Evolutionary conservation across 2,888 invertebrate genomes (phyloP), one percentile per base, ranked within the genome.

Genomic region (Drosophila prolongata): DNA sequence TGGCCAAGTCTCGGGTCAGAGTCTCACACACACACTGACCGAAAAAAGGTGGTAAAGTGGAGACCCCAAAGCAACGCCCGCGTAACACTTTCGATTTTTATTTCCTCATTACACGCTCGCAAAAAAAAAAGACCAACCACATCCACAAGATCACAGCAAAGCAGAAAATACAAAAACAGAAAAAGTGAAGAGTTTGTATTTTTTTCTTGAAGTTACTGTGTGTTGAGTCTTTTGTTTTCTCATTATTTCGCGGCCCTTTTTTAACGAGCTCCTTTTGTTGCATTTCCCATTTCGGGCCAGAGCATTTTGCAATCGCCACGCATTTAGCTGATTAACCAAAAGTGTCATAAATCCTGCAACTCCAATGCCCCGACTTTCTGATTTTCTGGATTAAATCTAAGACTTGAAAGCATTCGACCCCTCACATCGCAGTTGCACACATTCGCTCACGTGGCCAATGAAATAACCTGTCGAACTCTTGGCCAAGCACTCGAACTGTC

Each of bases 51-150:
- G 50, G 69, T 35, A 56, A 42, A 49, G 16, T 13, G 35, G 43
- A 65, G 57, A 52, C 55, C 40, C 58, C 52, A 37, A 67, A 57
- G 54, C 74, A 70, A 76, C 81, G 80, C 80, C 76, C 79, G 87
- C 84, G 75, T 79, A 88, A 83, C 84, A 85, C 84, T 85, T 85
- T 87, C 76, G 57, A 79, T 89, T 87, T 76, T 77, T 77, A 72
- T 87, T 83, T 86, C 75, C 79, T 80, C 82, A 74, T 77, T 83
- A 78, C 65, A 80, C 68, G 57, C 58, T 60, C 42, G 61, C 54
- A 42, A 75, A 75, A 75, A 70, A 46, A 42, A 50, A 52, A 56
- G 42, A 38, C 49, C 47, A 62, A 61, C 62, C 62, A 62, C 61
- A 62, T 35, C 37, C 34, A 58, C 61, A 53, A 70, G 64, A 67